Evolutionary conservation across 2,888 invertebrate genomes (phyloP).

Genomic region (Acrobasis consociella): DNA sequence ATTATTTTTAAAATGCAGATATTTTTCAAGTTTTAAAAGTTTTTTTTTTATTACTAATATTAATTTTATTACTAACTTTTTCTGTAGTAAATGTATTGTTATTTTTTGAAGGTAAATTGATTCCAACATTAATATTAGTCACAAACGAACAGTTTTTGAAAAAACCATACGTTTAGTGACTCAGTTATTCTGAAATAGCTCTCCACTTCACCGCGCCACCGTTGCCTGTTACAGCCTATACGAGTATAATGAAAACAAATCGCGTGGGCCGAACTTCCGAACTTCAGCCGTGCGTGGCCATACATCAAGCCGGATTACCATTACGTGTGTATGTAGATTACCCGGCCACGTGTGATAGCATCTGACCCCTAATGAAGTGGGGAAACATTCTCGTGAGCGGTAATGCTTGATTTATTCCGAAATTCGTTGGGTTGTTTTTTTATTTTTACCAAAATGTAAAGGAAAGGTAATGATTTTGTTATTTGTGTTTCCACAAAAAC

Average conservation of each 20-base stretch:
- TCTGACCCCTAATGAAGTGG: conserved; percentile 38
- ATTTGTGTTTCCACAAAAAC: neutral
- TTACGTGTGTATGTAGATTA: conserved; percentile 48
- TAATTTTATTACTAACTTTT: too few species aligned
- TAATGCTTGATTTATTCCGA: conserved; percentile 11
- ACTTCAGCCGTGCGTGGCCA: conserved; percentile 34
- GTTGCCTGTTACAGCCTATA: neutral
- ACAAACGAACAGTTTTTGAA: too few species aligned
- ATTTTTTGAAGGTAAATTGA: too few species aligned
- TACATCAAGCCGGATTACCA: conserved; percentile 47
- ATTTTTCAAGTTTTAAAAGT: too few species aligned
- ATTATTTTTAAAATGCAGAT: too few species aligned
- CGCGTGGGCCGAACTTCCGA: conserved; percentile 8
- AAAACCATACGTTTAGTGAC: too few species aligned
- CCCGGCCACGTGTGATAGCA: conserved; percentile 45
- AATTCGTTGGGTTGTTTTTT: conserved; percentile 10
- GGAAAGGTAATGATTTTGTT: neutral
- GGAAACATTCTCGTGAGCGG: neutral
- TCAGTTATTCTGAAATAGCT: too few species aligned
- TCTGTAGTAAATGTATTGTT: too few species aligned
- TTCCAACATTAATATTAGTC: too few species aligned
- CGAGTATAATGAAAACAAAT: conserved; percentile 25
- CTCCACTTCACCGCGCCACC: neutral
- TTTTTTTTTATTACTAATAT: too few species aligned
- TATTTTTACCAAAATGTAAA: neutral